Evolutionary conservation across 1,140 invertebrate species (phyloP).

Genomic region (Meloidogyne hapla): DNA sequence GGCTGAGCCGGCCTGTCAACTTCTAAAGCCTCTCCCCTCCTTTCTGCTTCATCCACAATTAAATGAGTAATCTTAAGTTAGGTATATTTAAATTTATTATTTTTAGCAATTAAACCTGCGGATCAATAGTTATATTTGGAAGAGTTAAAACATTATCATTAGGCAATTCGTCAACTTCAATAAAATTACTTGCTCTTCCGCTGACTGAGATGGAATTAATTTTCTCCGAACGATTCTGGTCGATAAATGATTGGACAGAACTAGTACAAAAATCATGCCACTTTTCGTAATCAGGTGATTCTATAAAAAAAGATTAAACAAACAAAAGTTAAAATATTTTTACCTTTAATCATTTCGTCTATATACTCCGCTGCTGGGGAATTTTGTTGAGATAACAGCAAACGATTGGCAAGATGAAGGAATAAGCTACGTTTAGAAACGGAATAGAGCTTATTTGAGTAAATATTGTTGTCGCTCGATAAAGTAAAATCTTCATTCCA

Average conservation of each 20-base stretch:
- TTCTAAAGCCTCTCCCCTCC: background rate
- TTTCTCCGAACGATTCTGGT: constrained; percentile 41
- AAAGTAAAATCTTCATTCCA: constrained; percentile 9
- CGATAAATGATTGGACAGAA: constrained; percentile 31
- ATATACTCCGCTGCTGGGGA: constrained; percentile 31
- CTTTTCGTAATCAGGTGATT: constrained; percentile 28
- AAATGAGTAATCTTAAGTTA: background rate
- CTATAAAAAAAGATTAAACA: background rate
- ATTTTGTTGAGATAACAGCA: constrained; percentile 14
- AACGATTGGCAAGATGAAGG: constrained; percentile 40
- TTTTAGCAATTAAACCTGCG: background rate
- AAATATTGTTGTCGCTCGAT: background rate
- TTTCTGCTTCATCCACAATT: background rate
- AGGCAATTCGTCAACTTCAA: constrained; percentile 36
- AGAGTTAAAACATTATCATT: constrained; percentile 16
- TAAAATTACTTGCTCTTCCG: constrained; percentile 26
- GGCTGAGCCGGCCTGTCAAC: background rate
- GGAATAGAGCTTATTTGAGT: background rate
- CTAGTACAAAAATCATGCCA: constrained; percentile 32
- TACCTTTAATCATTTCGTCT: constrained; percentile 37
- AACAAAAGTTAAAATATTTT: background rate
- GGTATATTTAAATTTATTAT: background rate
- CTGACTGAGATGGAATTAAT: constrained; percentile 33
- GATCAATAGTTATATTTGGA: constrained; percentile 21
- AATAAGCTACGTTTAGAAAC: constrained; percentile 38